Evolutionary conservation across 2,888 invertebrate species (phyloP).

Genomic region (Celastrina argiolus): DNA sequence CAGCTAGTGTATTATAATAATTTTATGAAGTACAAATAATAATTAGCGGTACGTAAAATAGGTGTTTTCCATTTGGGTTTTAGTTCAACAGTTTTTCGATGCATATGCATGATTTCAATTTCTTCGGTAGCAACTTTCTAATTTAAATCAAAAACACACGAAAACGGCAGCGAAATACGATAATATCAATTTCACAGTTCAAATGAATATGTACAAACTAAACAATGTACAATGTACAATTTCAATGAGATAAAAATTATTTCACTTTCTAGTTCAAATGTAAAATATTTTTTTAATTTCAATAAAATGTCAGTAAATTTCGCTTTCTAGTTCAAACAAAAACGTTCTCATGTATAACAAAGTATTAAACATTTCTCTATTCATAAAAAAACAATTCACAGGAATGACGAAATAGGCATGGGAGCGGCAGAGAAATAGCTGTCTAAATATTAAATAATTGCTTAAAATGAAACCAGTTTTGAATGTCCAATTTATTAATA

Average conservation of each 20-base stretch:
- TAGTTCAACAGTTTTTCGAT: too few relatives aligned
- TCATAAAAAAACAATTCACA: conserved; percentile 1
- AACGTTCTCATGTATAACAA: neutral
- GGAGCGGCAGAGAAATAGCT: neutral
- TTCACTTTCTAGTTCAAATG: conserved; percentile 3
- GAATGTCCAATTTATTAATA: neutral
- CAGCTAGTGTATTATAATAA: too few relatives aligned
- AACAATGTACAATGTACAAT: neutral
- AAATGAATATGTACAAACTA: neutral
- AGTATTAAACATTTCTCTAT: neutral
- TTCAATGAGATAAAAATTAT: neutral
- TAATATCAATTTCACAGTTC: neutral
- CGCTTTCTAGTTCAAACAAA: neutral
- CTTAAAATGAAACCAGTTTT: neutral
- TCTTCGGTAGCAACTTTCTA: too few relatives aligned
- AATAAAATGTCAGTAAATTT: neutral
- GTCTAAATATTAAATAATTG: neutral
- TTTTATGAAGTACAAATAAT: too few relatives aligned
- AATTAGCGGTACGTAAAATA: too few relatives aligned
- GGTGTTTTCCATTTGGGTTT: too few relatives aligned
- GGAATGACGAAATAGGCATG: neutral
- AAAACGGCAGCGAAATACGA: neutral
- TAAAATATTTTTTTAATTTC: neutral
- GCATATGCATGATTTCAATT: too few relatives aligned
- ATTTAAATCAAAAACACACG: neutral